phyloP scores from a whole-genome alignment of 1,140 invertebrate genomes.

The Cataglyphis hispanica region DNA sequence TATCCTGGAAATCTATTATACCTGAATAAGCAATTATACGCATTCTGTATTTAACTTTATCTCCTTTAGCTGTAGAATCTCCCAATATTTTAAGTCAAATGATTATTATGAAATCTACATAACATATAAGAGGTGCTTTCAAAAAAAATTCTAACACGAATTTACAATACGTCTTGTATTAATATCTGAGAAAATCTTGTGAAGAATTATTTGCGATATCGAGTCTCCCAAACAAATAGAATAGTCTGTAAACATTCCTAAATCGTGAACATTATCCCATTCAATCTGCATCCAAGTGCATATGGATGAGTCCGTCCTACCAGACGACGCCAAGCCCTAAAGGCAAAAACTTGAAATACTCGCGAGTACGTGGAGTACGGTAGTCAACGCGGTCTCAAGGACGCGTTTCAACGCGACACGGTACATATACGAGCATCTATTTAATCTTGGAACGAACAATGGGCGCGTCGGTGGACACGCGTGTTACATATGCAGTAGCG shows the following conservation, averaged over 20 bases:
- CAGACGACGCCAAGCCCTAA: constrained; percentile 12
- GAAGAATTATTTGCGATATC: not conserved
- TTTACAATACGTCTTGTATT: not conserved
- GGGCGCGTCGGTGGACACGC: not conserved
- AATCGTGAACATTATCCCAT: not conserved
- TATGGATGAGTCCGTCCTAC: constrained; percentile 22
- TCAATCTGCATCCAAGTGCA: not conserved
- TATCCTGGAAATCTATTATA: constrained; percentile 13
- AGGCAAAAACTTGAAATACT: constrained; percentile 37
- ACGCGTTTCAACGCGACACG: constrained; percentile 63
- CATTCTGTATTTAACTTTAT: not conserved
- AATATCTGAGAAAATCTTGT: not conserved
- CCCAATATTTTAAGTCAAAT: not conserved
- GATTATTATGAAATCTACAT: not conserved
- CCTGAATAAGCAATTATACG: not conserved
- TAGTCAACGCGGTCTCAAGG: constrained; percentile 63
- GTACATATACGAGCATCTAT: constrained; percentile 27
- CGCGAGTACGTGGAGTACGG: constrained; percentile 11
- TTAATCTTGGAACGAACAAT: constrained; percentile 14
- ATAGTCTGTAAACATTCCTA: not conserved
- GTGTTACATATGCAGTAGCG: constrained; percentile 3
- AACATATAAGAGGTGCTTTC: not conserved
- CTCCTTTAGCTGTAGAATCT: too few species aligned
- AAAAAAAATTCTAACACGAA: not conserved
- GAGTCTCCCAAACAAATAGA: constrained; percentile 5